Evolutionary conservation across 2,113 vertebrate genomes (phyloP), one percentile per base, ranked within the genome.

Genomic region (Melanerpes formicivorus): DNA sequence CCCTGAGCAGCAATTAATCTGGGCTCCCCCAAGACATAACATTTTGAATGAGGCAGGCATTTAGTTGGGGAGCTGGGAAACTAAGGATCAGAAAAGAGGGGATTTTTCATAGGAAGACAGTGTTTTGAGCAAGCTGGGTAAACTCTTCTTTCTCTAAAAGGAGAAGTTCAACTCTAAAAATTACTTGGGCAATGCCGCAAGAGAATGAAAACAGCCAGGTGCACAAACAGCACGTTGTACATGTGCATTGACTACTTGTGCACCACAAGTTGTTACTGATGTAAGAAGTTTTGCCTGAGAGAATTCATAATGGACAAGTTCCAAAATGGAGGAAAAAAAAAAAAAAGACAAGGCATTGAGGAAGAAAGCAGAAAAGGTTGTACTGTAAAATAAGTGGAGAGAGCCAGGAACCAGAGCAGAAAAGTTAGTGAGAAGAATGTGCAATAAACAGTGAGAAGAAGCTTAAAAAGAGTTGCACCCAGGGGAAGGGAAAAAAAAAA

Each of bases 301-400:
- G 10, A 77, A 66, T 56, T 73, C 12, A 42, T 65, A 80, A 63
- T 63, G 65, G 9, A 22, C 21, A 34, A 70, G 14, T 70, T 80
- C 42, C 26, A 66, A 89, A 73, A 14, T n/a, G 26, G 22, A 3
- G 52, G 79, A 65, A 11, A 40, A 37, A 37, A 37, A 37, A 37
- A 37, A 37, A 11, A 72, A 48, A 58, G 29, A 55, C 22, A 11
- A 80, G 26, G 11, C 42, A 76, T 42, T 0, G 0, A 80, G 23
- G 15, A 46, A 55, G n/a, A 83, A 87, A 83, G 64, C 19, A 55
- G 29, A 87, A 54, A 88, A 9, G 10, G 25, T 62, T 23, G 3
- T 70, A 29, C 18, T 1, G 2, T 17, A 79, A 77, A 80, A 37
- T 29, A 58, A 48, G 18, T 80, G 22, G 44, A 84, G 67, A 65